Evolutionary conservation across 2,888 invertebrate species (phyloP).

Genomic region (Stomorhina lunata): DNA sequence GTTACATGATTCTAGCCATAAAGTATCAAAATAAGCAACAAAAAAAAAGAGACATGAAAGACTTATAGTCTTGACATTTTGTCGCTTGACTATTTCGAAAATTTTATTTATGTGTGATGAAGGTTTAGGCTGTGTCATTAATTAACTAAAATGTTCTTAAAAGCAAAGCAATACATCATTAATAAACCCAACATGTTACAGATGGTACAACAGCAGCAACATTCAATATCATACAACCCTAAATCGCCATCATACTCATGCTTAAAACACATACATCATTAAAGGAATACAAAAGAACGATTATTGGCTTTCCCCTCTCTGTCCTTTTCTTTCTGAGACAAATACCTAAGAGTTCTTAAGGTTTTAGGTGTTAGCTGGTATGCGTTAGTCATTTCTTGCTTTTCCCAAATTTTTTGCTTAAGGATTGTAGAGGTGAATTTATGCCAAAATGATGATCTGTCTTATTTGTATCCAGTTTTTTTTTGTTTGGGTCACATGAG

Average conservation of each 20-base stretch:
- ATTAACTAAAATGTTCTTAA: conserved; percentile 50
- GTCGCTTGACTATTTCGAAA: conserved; percentile 22
- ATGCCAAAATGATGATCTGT: neutral
- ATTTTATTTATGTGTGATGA: conserved; percentile 18
- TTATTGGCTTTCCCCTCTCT: neutral
- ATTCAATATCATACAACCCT: neutral
- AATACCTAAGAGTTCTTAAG: neutral
- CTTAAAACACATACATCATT: neutral
- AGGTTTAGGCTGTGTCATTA: conserved; percentile 42
- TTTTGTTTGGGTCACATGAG: too few relatives aligned
- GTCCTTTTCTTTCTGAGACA: too few relatives aligned
- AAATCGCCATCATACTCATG: neutral
- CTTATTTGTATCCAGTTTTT: conserved; percentile 2
- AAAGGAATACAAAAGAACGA: neutral
- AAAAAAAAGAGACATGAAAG: neutral
- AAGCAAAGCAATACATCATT: conserved; percentile 53
- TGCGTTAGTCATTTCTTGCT: neutral
- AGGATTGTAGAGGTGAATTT: neutral
- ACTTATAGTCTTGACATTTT: conserved; percentile 27
- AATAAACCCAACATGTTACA: conserved; percentile 36
- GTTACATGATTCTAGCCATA: neutral
- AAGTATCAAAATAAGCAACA: neutral
- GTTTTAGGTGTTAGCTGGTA: neutral
- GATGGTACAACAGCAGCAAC: neutral
- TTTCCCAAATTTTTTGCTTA: neutral